phyloP scores from a whole-genome alignment of 1,140 invertebrate species.

The Drosophila watanabei region DNA sequence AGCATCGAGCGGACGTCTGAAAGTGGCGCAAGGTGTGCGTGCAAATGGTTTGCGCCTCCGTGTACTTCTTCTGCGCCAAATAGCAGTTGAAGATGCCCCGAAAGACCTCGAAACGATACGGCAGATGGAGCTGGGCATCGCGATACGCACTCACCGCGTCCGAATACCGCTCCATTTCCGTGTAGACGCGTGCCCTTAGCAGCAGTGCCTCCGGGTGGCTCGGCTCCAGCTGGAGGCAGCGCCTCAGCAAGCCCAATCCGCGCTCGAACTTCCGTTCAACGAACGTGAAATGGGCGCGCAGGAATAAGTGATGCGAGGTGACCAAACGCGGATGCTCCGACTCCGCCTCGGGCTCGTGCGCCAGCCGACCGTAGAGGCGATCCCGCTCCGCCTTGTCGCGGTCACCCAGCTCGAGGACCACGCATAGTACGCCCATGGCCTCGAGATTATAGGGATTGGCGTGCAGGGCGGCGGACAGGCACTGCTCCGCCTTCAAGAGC shows the following conservation, averaged over 20 bases:
- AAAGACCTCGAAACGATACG: conserved; percentile 85
- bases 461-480: conserved; percentile 86
- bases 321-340: conserved; percentile 86
- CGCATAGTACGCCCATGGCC: conserved; percentile 86
- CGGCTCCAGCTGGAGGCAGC: conserved; percentile 86
- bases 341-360: conserved; percentile 48
- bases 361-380: conserved; percentile 85
- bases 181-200: conserved; percentile 89
- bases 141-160: conserved; percentile 90
- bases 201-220: conserved; percentile 90
- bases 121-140: conserved; percentile 88
- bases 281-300: conserved; percentile 88
- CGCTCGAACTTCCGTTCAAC: conserved; percentile 87
- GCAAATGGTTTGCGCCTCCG: conserved; percentile 75
- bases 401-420: conserved; percentile 86
- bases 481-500: conserved; percentile 86
- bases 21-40: conserved; percentile 63
- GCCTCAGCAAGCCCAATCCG: conserved; percentile 88
- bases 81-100: conserved; percentile 74
- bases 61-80: conserved; percentile 55
- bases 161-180: conserved; percentile 89
- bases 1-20: conserved; percentile 67
- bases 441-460: conserved; percentile 88
- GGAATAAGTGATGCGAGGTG: conserved; percentile 87
- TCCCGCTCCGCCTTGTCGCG: conserved; percentile 85